A percentile compares a stretch with the other conserved stretches of the same genome.
phyloP scores from a whole-genome alignment of 23 tunicate genomes.

The Halocynthia roretzi region DNA sequence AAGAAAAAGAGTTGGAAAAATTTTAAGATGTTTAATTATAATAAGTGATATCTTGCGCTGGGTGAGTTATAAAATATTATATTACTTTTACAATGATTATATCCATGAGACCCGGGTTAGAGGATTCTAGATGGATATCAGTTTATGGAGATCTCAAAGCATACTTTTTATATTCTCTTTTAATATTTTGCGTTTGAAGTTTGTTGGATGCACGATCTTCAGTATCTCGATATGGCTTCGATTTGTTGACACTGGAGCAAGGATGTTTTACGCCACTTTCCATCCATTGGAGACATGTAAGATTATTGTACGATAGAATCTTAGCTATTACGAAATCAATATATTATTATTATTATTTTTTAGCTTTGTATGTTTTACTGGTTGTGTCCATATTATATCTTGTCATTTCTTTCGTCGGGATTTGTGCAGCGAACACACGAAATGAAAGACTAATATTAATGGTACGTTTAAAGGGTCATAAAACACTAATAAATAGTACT shows the following conservation, averaged over 20 bases:
- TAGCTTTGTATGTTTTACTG: constrained; percentile 62
- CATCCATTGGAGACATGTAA: constrained; percentile 43
- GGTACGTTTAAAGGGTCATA: constrained; percentile 18
- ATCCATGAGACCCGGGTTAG: background rate
- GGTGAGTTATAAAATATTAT: constrained; percentile 26
- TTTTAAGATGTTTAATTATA: constrained; percentile 45
- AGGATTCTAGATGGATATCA: background rate
- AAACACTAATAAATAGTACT: too few species aligned
- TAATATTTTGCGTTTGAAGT: constrained; percentile 29
- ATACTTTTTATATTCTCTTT: background rate
- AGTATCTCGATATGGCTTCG: constrained; percentile 89
- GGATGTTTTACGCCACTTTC: constrained; percentile 37
- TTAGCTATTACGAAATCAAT: background rate
- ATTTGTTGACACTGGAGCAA: constrained; percentile 56
- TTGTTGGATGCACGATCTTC: constrained; percentile 87
- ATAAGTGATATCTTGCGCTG: constrained; percentile 63
- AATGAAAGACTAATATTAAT: constrained; percentile 37
- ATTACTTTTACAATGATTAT: too few species aligned
- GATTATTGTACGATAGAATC: background rate
- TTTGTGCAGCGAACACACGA: constrained; percentile 84
- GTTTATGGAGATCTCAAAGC: background rate
- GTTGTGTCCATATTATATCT: constrained; percentile 63
- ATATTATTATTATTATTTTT: background rate
- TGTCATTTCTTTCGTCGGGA: constrained; percentile 71
- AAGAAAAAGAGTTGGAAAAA: constrained; percentile 37